These are phyloP conservation scores for Sycophila sp. DNA, from an alignment of 1,140 invertebrate genomes.

Conservation along the genomic window DNA sequence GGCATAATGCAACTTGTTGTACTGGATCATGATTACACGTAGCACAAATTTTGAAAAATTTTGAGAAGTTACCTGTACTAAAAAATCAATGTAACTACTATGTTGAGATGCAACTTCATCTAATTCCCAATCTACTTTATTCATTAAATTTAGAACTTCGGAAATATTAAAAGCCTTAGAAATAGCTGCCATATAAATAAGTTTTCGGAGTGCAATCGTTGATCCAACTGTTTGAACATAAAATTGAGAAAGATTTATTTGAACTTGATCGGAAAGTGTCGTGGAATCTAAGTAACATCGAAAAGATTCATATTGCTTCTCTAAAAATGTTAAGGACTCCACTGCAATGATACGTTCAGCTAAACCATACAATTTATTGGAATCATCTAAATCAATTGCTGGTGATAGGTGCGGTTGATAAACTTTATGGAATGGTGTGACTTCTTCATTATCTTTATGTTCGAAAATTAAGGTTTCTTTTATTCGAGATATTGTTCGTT, in stretches of 20 bases:
- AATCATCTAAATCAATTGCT: conserved; percentile 76
- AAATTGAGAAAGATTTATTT: conserved; percentile 73
- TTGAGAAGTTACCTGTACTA: conserved; percentile 74
- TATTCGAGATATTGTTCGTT: conserved; percentile 80
- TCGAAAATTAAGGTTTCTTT: conserved; percentile 73
- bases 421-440: conserved; percentile 61
- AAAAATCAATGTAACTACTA: conserved; percentile 85
- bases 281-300: conserved; percentile 72
- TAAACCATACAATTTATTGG: conserved; percentile 82
- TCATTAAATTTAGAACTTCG: conserved; percentile 84
- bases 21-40: too few relatives aligned
- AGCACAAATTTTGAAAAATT: too few relatives aligned
- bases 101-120: conserved; percentile 96
- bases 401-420: conserved; percentile 75
- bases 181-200: conserved; percentile 87
- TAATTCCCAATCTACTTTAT: conserved; percentile 95
- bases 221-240: conserved; percentile 78
- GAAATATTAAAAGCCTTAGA: conserved; percentile 83
- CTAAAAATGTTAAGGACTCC: conserved; percentile 91
- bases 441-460: conserved; percentile 55
- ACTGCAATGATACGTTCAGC: conserved; percentile 88
- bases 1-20: too few relatives aligned
- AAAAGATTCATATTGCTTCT: conserved; percentile 85
- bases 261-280: conserved; percentile 70
- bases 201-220: conserved; percentile 78